These are phyloP conservation scores for Onychostoma macrolepis DNA, from an alignment of 2,113 vertebrate species.

Conservation along the genomic window DNA sequence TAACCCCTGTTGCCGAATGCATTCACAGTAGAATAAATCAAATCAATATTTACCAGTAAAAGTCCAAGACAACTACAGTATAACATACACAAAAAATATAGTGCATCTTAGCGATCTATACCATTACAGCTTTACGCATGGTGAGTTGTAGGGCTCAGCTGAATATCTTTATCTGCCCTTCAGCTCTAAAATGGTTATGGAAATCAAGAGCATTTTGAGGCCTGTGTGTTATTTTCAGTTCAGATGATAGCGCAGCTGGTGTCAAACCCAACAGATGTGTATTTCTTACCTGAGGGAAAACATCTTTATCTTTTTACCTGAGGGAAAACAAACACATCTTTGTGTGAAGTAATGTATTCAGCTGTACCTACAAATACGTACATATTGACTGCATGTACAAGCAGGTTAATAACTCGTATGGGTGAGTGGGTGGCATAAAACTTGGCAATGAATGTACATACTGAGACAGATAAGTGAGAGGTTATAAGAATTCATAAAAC, in stretches of 20 bases:
- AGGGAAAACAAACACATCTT: conserved; percentile 11
- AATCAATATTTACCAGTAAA: neutral
- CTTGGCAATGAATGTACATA: neutral
- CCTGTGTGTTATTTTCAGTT: conserved; percentile 27
- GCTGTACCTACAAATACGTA: conserved; percentile 2
- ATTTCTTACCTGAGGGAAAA: conserved; percentile 22
- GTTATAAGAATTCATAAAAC: neutral
- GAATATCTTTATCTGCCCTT: neutral
- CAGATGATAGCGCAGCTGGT: neutral
- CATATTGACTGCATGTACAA: neutral
- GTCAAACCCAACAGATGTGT: neutral
- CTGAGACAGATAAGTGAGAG: conserved; percentile 11
- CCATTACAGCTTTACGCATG: too few species aligned
- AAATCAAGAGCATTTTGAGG: conserved; percentile 20
- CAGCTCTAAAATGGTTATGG: neutral
- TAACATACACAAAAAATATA: neutral
- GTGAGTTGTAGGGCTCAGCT: neutral
- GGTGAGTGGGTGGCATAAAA: conserved; percentile 29
- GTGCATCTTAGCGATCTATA: neutral
- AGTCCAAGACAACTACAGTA: neutral
- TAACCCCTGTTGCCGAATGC: neutral
- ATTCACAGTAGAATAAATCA: neutral
- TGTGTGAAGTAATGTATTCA: neutral
- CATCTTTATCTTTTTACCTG: neutral
- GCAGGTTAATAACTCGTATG: conserved; percentile 24